Base-by-base conservation (phyloP, 2,113 vertebrate genomes). In the Gnathonemus echidnorhynchus region DNA sequence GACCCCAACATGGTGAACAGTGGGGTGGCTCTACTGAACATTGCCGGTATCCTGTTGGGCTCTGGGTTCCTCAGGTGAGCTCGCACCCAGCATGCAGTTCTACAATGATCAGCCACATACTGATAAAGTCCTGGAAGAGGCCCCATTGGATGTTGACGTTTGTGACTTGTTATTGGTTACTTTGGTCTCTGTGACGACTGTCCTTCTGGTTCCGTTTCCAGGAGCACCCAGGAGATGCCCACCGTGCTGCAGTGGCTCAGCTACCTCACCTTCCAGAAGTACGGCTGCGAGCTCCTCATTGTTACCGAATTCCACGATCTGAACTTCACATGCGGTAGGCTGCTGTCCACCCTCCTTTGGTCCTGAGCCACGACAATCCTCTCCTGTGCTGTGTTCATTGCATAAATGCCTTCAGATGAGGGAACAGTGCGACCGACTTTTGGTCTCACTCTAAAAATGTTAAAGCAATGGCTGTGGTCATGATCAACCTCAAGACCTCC, bases 181-280 rank as follows among this genome's bases (percentile, higher is more conserved):
- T 66, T 27, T 9, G 58, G 3, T 86, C 45, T 86, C 45, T 49
- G 11, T 86, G 19, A 49, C 7, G 8, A 86, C 83, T 21, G 21
- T 24, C 19, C 35, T 66, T 56, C 87, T 45, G 87, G 15, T 88
- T 8, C 83, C 92, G 92, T 90, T 90, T 94, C 92, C 94, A 99
- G 98, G 94, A 96, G 96, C 90, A 93, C 93, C 0, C 93, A 97
- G 94, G 96, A 98, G 87, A 98, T 99, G 98, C 97, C 97, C 0
- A 6, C 86, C n/a, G 94, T 97, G 89, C 98, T 99, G 91, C 96
- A 97, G 94, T 95, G 97, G 94, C 94, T 99, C 88, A 95, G 98
- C 93, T 98, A 98, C 90, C 90, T 99, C 90, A 98, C 97, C 31
- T 99, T 98, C 92, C 98, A 99, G 96, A 99, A 96, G 94, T 99